Evolutionary conservation across 2,797 vertebrate species (phyloP), one percentile per base, ranked within the genome.

Genomic region (Vultur gryphus): DNA sequence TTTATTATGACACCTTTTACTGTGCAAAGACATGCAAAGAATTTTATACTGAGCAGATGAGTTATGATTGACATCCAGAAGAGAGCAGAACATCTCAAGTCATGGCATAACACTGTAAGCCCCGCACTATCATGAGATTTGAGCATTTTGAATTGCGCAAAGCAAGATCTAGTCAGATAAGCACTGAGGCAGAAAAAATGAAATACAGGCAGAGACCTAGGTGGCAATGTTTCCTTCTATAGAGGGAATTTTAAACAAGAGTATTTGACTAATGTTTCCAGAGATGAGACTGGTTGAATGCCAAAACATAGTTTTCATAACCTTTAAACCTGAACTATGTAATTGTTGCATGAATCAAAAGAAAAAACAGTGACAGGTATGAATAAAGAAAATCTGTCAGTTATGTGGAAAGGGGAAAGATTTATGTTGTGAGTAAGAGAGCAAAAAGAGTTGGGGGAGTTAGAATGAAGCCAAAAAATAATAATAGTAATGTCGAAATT

Each of bases 401-500:
- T 92, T 87, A 61, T 9, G 14, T 90, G 31, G 37, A 90, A 94
- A 82, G n/a, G 5, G 28, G 26, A 91, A 88, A 83, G 57, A 91
- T 82, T 91, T 65, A 48, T 75, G 20, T 62, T 84, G 14, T 20
- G 66, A 82, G 51, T 57, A 89, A 87, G 75, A 86, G 8, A 78
- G 39, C 20, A 85, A 48, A 79, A 84, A 64, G 66, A 93, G 26
- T 39, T 82, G 61, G 11, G 41, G 89, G 81, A 83, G 46, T 49
- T 41, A 62, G 13, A 23, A 46, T 62, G 64, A 92, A 75, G 78
- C 71, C 49, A 91, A 93, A 91, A 58, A 75, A 78, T 18, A 83
- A 57, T 52, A 90, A 54, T 54, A 97, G 46, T 93, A 97, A 95
- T 35, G 20, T 43, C 95, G 92, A 97, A 97, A 97, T 96, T 61